Percentiles rank a stretch among this genome's conserved stretches.
These are phyloP conservation scores for Nemoura dubitans DNA, from an alignment of 2,888 invertebrate genomes.

Conservation along the genomic window DNA sequence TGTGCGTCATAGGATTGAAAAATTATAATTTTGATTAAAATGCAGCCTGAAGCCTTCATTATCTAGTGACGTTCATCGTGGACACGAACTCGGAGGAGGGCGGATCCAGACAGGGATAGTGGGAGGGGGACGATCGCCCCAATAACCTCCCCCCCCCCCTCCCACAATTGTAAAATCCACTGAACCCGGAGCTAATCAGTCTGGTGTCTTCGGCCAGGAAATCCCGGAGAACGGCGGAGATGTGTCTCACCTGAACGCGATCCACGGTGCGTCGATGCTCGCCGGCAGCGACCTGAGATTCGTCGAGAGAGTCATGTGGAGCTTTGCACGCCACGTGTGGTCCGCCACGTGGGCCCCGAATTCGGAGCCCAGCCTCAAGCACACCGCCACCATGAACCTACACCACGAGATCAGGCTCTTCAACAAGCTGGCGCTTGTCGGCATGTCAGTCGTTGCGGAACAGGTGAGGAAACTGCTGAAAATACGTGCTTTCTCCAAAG, in stretches of 20 bases:
- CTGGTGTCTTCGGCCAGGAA: slow-evolving; percentile 66
- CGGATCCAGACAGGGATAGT: too few relatives aligned
- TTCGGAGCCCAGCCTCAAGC: slow-evolving; percentile 63
- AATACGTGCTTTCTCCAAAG: not conserved
- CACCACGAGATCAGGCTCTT: slow-evolving; percentile 72
- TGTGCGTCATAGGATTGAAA: not conserved
- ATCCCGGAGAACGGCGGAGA: slow-evolving; percentile 93
- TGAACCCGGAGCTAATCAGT: not conserved
- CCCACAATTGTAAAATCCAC: too few relatives aligned
- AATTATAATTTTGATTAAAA: not conserved
- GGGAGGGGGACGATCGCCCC: too few relatives aligned
- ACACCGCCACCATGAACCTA: slow-evolving; percentile 71
- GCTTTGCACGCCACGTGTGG: slow-evolving; percentile 69
- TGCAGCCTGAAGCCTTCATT: not conserved
- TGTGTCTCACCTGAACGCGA: slow-evolving; percentile 78
- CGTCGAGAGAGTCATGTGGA: slow-evolving; percentile 57
- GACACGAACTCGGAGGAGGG: too few relatives aligned
- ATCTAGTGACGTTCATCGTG: not conserved
- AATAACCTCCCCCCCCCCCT: too few relatives aligned
- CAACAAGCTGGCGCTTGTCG: slow-evolving; percentile 65
- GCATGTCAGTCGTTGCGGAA: slow-evolving; percentile 69
- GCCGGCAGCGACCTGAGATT: slow-evolving; percentile 61
- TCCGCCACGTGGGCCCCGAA: slow-evolving; percentile 66
- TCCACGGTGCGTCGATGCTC: slow-evolving; percentile 73
- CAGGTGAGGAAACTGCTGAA: slow-evolving; percentile 65